These are phyloP conservation scores for Gymnorhina tibicen DNA, from an alignment of 2,113 vertebrate genomes.

Conservation along the genomic window DNA sequence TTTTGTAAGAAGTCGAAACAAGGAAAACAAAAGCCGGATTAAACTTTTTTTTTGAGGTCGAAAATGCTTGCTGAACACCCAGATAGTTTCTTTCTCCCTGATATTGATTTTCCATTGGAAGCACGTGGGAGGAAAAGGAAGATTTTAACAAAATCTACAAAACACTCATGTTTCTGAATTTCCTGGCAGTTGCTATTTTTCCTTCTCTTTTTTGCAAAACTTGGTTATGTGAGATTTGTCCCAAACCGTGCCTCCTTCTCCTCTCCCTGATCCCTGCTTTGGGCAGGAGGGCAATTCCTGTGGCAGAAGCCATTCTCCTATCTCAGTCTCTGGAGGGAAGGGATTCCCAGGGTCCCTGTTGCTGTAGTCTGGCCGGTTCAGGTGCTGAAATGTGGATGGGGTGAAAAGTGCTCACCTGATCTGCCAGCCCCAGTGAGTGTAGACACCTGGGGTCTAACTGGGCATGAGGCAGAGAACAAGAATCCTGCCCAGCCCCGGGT, in stretches of 20 bases:
- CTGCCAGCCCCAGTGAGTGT: fast-evolving
- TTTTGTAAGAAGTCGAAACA: neutral
- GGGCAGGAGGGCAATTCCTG: neutral
- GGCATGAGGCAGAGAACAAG: neutral
- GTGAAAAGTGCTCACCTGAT: neutral
- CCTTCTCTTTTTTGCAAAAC: neutral
- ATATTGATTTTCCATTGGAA: conserved; percentile 1
- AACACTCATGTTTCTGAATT: neutral
- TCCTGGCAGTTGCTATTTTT: neutral
- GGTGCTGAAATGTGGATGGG: neutral
- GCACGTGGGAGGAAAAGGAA: neutral
- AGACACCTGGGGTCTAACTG: neutral
- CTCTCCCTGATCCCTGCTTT: neutral
- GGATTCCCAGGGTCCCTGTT: neutral
- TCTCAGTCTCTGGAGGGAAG: neutral
- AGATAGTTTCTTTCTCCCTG: neutral
- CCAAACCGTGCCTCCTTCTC: neutral
- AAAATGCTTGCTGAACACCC: neutral
- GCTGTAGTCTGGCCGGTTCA: neutral
- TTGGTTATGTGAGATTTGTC: neutral
- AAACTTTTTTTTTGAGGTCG: neutral
- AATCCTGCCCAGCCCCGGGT: neutral
- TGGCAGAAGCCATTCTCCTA: neutral
- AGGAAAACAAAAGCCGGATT: neutral
- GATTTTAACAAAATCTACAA: neutral